A percentile compares a stretch with the other conserved stretches of the same genome.
Conservation (phyloP, 2,797 vertebrate species). For the Lithobates sylvaticus region DNA sequence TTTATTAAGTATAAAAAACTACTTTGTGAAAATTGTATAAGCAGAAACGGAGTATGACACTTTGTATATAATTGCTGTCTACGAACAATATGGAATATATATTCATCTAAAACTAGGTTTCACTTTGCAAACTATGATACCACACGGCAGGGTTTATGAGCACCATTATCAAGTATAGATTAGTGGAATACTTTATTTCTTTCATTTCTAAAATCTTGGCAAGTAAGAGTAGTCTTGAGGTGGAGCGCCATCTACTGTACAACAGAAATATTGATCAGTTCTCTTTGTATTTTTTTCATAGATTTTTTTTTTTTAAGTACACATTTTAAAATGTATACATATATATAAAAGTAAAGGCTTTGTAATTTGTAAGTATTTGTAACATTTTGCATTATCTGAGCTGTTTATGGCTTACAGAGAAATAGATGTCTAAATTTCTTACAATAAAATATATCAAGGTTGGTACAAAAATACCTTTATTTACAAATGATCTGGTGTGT, state of each 20-base stretch:
- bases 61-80: background rate
- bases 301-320: too few relatives aligned
- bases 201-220: background rate
- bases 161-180: background rate
- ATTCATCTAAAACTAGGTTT: background rate
- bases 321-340: too few relatives aligned
- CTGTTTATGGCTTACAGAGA: background rate
- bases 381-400: background rate
- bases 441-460: background rate
- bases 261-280: background rate
- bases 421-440: background rate
- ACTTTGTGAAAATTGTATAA: background rate
- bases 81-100: background rate
- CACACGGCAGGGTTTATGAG: background rate
- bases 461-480: background rate
- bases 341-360: too few relatives aligned
- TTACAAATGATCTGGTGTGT: background rate
- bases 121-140: background rate
- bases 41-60: background rate
- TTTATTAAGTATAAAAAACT: background rate
- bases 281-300: background rate
- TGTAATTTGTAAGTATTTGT: too few relatives aligned
- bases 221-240: background rate
- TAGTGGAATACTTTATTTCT: background rate
- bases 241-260: constrained; percentile 49